phyloP scores from a whole-genome alignment of 1,140 invertebrate species.

The Aleiodes sp. region DNA sequence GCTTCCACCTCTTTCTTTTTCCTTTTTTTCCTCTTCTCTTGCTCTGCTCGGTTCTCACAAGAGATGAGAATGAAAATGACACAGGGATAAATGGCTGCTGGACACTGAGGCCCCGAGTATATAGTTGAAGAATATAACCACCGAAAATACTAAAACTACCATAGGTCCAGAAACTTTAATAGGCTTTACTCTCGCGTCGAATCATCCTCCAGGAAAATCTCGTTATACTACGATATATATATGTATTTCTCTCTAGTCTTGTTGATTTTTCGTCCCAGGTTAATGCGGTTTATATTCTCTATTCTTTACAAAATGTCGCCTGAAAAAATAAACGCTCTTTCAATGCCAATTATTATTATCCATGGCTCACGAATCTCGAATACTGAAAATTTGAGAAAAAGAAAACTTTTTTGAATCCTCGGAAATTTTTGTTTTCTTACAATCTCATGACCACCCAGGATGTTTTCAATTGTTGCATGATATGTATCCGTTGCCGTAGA shows the following conservation, averaged over 20 bases:
- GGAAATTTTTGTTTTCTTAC: too few relatives aligned
- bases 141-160: neutral
- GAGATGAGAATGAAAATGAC: conserved; percentile 12
- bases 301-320: neutral
- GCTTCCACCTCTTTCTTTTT: neutral
- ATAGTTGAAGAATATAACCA: neutral
- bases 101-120: neutral
- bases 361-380: neutral
- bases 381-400: too few relatives aligned
- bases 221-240: conserved; percentile 8
- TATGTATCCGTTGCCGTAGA: too few relatives aligned
- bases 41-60: neutral
- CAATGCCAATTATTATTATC: conserved; percentile 8
- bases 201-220: conserved; percentile 3
- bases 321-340: neutral
- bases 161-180: neutral
- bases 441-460: too few relatives aligned
- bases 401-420: too few relatives aligned
- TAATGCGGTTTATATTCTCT: conserved; percentile 2
- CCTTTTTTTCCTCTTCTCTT: neutral
- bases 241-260: neutral
- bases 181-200: neutral
- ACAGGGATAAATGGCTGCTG: conserved; percentile 5
- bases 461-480: too few relatives aligned
- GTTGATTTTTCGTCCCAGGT: neutral